Evolutionary conservation across 2,797 vertebrate genomes (phyloP).

Genomic region (Sylvia borin): DNA sequence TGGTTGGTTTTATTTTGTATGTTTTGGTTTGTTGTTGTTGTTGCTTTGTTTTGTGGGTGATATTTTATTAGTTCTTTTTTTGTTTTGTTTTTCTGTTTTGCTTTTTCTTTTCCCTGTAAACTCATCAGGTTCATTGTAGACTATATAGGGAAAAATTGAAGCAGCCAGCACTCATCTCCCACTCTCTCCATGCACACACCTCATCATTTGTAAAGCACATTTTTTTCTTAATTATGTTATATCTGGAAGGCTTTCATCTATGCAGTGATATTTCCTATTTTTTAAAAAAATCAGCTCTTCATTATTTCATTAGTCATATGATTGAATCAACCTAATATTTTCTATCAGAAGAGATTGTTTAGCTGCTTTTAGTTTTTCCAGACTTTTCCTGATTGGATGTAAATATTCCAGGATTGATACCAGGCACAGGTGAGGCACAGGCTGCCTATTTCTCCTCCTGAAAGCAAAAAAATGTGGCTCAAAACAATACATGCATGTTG

Average conservation of each 20-base stretch:
- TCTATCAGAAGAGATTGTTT: neutral
- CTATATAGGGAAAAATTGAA: neutral
- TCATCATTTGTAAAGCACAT: neutral
- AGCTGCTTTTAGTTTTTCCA: neutral
- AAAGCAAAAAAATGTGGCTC: neutral
- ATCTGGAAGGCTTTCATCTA: neutral
- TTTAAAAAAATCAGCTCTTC: neutral
- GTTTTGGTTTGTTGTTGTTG: neutral
- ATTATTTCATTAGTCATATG: neutral
- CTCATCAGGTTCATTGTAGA: neutral
- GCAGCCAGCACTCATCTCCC: neutral
- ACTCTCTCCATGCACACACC: rapidly evolving
- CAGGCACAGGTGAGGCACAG: neutral
- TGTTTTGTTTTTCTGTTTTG: rapidly evolving
- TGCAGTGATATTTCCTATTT: neutral
- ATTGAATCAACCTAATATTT: neutral
- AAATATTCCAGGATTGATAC: neutral
- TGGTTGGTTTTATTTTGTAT: neutral
- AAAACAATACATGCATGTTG: neutral
- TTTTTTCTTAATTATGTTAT: neutral
- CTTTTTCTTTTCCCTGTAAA: neutral
- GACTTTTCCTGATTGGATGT: neutral
- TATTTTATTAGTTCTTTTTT: neutral
- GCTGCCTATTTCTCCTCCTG: neutral
- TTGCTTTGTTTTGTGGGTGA: neutral